Base-by-base conservation (phyloP, 2,888 invertebrate genomes). In the Calephelis perditalis region DNA sequence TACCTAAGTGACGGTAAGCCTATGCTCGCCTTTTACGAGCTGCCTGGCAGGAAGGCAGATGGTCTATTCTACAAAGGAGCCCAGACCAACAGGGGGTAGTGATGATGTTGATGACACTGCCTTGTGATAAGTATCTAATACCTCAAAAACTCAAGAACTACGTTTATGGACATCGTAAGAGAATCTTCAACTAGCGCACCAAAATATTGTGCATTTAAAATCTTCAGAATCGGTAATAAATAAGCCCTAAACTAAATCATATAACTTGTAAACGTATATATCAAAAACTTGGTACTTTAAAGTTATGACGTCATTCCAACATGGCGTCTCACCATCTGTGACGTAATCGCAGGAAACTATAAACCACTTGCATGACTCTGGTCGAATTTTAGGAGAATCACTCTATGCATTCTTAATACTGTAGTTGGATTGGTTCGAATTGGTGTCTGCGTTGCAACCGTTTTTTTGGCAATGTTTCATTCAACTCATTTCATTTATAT, bases 331-430 rank as follows among this genome's bases (percentile, higher is more conserved):
- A 52, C 36, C 52, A 35, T 52, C 35, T 52, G 52, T 52, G 52
- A 52, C 52, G 52, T 52, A 52, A 57, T 49, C 67, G 55, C 61
- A 70, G 75, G 75, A 75, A 75, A 65, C 74, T 64, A 74, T 75
- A 75, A 75, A 73, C 68, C 68, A 68, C 65, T 64, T 61, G 63
- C 64, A 62, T 62, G 64, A 66, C 66, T 71, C 68, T 67, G 71
- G 67, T 72, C 72, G 70, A 73, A 74, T 70, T 73, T 73, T 70
- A 66, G 70, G 65, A 65, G 66, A 58, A 47, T 59, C 63, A 66
- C 59, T 56, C 26, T 62, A 55, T 64, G 69, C 65, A 69, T 71
- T 62, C 68, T 65, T 67, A 70, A 68, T 67, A 61, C 47, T 67
- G 58, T 70, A 72, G 62, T 71, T 0, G 0, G 46, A 5, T 0